Evolutionary conservation across 2,113 vertebrate genomes (phyloP), one percentile per base, ranked within the genome.

Genomic region (Nesogale talazaci): DNA sequence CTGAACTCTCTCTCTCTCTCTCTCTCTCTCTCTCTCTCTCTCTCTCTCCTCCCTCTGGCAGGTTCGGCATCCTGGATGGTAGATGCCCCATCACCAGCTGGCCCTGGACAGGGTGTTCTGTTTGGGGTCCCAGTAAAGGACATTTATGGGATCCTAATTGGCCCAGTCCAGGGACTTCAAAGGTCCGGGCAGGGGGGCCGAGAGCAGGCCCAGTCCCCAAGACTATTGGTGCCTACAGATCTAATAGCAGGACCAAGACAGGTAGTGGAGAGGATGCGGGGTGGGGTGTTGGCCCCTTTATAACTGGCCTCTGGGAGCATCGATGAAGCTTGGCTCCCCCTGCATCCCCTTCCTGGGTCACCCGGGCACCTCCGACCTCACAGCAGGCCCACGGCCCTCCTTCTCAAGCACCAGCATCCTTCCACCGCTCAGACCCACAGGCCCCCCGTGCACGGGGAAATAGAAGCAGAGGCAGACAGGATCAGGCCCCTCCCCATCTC

Each of bases 361-460:
- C 23, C 70, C 42, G 19, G 38, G 38, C 20, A 34, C 36, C n/a
- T 69, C 65, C 31, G 12, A 31, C 17, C 22, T 15, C 63, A 78
- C 23, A 27, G 63, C 76, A 79, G 88, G 31, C 27, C 81, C 27
- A 36, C 76, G 46, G 36, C 61, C 63, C 29, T 29, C 25, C 11
- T 82, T 70, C 42, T 75, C 38, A 27, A 61, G 67, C 11, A 52
- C 56, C 46, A 56, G 76, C 2, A 23, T 52, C 70, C n/a, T 36
- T 19, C 78, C 29, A 69, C 15, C n/a, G 36, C 40, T 82, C 83
- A 7, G 27, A 59, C 42, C 82, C 7, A 1, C 36, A 40, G 36
- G n/a, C 23, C 4, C 0, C 67, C 3, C 31, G 23, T 70, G 4
- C 0, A 2, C 19, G 7, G 52, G 38, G 72, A 31, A 16, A 20